Base-by-base conservation (phyloP, 2,797 vertebrate species). In the Semotilus atromaculatus region DNA sequence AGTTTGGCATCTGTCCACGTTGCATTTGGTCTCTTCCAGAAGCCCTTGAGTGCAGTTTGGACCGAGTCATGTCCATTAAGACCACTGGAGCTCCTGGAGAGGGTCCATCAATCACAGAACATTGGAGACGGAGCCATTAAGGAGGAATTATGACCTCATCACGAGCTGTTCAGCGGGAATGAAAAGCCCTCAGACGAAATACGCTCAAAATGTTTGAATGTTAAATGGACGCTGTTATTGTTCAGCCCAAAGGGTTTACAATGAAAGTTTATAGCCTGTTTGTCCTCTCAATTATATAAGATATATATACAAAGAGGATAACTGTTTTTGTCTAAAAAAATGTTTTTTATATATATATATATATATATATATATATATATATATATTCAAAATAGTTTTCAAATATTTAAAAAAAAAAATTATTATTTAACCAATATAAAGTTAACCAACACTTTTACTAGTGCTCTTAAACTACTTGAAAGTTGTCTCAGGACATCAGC, bases 21-120 rank as follows among this genome's bases (percentile, higher is more conserved):
- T 53, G 73, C 75, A 67, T 73, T 80, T 85, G 80, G 73, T 81
- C 80, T 85, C 75, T 80, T 75, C 83, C 70, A 78, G 73, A 85
- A 89, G 73, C 88, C 83, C 71, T 85, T 36, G 53, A 76, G 80
- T 83, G 81, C 67, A 84, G 81, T 89, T 89, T 85, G 64, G 81
- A 72, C 85, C 77, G 80, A 86, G 75, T 45, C 68, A 29, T 77
- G 58, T 76, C 85, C 74, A 86, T 86, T 89, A 86, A 88, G 84
- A 73, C 87, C 34, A 82, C 48, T 62, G 60, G 66, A 75, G 73
- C 82, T 34, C 79, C n/a, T 80, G 77, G 58, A 81, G 74, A 84
- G 84, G 77, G 74, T 85, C 64, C 71, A 81, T 86, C 86, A 89
- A 73, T 88, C 85, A 62, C 40, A 58, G 36, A 80, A 75, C 34